Conservation (phyloP, 1,140 invertebrate species). For the Micrasema longulum region DNA sequence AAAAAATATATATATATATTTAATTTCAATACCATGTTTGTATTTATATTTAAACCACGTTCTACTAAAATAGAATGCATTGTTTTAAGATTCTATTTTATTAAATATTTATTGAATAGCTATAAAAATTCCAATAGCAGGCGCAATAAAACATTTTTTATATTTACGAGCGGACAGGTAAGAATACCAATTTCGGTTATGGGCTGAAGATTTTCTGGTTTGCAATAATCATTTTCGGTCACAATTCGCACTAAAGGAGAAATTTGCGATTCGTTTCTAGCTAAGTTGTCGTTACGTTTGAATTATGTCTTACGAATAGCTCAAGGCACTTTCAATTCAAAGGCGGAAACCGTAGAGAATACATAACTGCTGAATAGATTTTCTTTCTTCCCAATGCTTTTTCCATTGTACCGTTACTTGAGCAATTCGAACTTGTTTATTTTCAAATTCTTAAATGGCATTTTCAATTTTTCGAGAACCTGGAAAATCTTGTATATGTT, state of each 20-base stretch:
- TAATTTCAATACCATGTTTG: too few species aligned
- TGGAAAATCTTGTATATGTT: too few species aligned
- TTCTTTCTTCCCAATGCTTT: conserved; percentile 8
- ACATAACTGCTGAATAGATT: conserved; percentile 18
- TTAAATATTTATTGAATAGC: too few species aligned
- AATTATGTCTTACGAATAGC: conserved; percentile 31
- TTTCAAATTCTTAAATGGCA: too few species aligned
- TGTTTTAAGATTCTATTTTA: too few species aligned
- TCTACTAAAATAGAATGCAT: too few species aligned
- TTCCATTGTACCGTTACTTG: not conserved
- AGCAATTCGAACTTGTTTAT: conserved; percentile 22
- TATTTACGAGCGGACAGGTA: conserved; percentile 18
- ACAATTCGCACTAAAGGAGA: conserved; percentile 21
- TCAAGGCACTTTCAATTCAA: conserved; percentile 27
- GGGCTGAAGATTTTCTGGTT: conserved; percentile 17
- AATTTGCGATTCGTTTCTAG: conserved; percentile 17
- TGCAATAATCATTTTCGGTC: conserved; percentile 24
- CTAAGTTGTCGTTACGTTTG: conserved; percentile 29
- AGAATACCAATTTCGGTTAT: conserved; percentile 29
- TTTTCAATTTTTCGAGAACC: too few species aligned
- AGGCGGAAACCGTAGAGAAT: conserved; percentile 23
- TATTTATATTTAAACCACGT: too few species aligned
- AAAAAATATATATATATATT: too few species aligned
- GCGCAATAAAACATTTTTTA: conserved; percentile 17
- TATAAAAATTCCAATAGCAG: conserved; percentile 26